Evolutionary conservation across 1,140 invertebrate species (phyloP), one percentile per base, ranked within the genome.

Genomic region (Panulirus ornatus): DNA sequence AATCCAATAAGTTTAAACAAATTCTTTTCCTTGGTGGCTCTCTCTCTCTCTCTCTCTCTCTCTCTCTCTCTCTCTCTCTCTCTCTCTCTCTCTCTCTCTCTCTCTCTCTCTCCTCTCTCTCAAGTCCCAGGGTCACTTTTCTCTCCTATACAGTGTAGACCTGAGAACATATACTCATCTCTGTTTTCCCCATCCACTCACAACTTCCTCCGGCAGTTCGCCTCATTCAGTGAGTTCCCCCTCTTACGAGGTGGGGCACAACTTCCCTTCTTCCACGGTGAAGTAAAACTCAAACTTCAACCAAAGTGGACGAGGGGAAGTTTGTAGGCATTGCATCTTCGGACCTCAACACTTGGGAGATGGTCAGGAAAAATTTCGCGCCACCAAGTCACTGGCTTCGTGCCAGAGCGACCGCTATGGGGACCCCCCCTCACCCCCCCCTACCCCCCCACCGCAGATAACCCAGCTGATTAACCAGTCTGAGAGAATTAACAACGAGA

Each of bases 71-170:
- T 90, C 84, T 81, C 78, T 38, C n/a, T 90, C 70, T 75, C 84
- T 85, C 63, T 70, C 66, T 30, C 0, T 76, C 44, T 70, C 70
- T 44, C 14, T 42, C 27, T 84, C 63, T 51, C 34, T 84, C 91
- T 79, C 88, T 73, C 88, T 92, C 83, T 42, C 51, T 11, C 87
- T 88, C 51, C 94, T 94, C 40, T 94, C 94, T 75, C 93, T 94
- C 82, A 93, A 93, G 75, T 94, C 94, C 6, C 93, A 93, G 27
- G 76, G 88, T 44, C 93, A 93, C 9, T 27, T 73, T 73, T 36
- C 11, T 16, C 30, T 73, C 27, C 30, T 73, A 9, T 16, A 11
- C 30, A 9, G 8, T 27, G 8, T 73, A 8, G 8, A n/a, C 34
- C 14, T 73, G 8, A 73, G 9, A 16, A n/a, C 71, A 73, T 36